Evolutionary conservation across 2,797 vertebrate genomes (phyloP), one percentile per base, ranked within the genome.

Genomic region (Anniella stebbinsi): DNA sequence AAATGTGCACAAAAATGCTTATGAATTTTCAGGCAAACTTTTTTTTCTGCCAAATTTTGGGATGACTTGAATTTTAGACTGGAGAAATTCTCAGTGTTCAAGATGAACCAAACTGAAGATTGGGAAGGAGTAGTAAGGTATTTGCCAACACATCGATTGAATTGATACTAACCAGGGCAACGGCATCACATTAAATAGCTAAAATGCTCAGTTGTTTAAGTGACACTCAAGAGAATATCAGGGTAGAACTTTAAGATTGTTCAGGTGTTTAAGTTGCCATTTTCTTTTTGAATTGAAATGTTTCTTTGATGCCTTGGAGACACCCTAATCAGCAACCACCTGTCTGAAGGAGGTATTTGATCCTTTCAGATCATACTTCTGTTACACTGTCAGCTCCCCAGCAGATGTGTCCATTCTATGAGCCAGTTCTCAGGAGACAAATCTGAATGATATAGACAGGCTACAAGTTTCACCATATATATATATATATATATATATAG

Each of bases 381-480:
- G 0, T 83, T 92, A 33, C 5, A 10, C 38, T 76, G 73, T 63
- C 75, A 18, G 10, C 0, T 87, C 30, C n/a, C 91, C 30, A 91
- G 28, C 57, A 95, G 75, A 89, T 87, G 25, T 92, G 76, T 72
- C 75, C n/a, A 73, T 86, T 92, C 80, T 63, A 89, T 41, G 28
- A 88, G 8, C 4, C 73, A n/a, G 84, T 38, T 92, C 87, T 67
- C 69, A 67, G 51, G 60, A 41, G 3, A 57, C 25, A 72, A 86
- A 89, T 90, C 18, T 91, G 82, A 90, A 45, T 88, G 0, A 87
- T 89, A 66, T 76, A 33, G 18, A 88, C 45, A 80, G 41, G 69
- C 67, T 92, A 89, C 87, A 33, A 90, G n/a, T 91, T 92, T 91
- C 91, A 93, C 80, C n/a, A n/a, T n/a, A n/a, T n/a, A n/a, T n/a